Evolutionary conservation across 1,140 invertebrate species (phyloP), one percentile per base, ranked within the genome.

Genomic region (Charaxes varanes): DNA sequence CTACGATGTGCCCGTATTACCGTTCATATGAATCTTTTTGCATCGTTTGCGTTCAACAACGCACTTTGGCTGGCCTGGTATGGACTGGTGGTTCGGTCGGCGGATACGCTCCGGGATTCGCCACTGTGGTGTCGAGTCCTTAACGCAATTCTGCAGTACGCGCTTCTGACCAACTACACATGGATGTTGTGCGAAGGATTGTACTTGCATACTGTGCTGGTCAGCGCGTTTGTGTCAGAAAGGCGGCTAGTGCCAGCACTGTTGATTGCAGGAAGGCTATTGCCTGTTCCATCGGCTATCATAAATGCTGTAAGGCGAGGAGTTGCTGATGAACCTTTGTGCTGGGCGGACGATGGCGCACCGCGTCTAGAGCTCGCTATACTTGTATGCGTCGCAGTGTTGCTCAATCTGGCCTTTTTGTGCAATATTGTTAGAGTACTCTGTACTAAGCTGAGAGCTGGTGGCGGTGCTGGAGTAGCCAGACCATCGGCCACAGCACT

Each of bases 111-210:
- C 7, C 41, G 72, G 8, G 57, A 44, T 1, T 77, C 74, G 14
- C 88, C 97, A 90, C 67, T 88, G 1, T 90, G 90, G 78, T 99
- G 97, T 68, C 91, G 92, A 48, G 78, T 89, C 0, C 82, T 98
- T 0, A 94, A 97, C 83, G 89, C 96, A 2, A 61, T 94, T 6
- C 88, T 96, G 6, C 93, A 97, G 62, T 97, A 96, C 74, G 95
- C 95, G 51, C 86, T 97, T 28, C 86, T 97, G 16, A 94, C 93
- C 38, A 98, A 95, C 85, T 98, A 98, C 81, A 92, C 94, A 41
- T 99, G 97, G 96, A 96, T 95, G 93, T 87, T 97, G 40, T 95
- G 94, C 72, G 94, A 97, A 80, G 96, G 96, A 0, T 88, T 98
- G 28, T 98, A 98, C 78, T 86, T 98, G 22, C 96, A 97, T 73